A percentile compares a stretch with the other conserved stretches of the same genome.
These are phyloP conservation scores for Apamea crenata DNA, from an alignment of 2,888 invertebrate genomes.

Conservation along the genomic window DNA sequence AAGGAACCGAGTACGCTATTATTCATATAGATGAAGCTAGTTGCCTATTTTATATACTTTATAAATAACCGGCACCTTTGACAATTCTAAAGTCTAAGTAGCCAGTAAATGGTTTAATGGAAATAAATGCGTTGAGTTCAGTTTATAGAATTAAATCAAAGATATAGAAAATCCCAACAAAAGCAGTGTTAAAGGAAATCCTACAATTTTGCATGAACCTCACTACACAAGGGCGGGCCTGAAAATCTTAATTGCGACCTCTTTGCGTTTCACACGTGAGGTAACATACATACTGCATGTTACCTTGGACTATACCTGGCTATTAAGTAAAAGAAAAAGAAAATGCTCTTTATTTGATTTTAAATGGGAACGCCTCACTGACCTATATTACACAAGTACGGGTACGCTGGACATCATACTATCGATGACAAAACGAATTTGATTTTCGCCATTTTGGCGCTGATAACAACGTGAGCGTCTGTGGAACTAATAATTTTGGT, in stretches of 20 bases:
- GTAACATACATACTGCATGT: neutral
- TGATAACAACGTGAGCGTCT: no score
- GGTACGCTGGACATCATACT: no score
- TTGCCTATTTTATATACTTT: neutral
- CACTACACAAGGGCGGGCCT: neutral
- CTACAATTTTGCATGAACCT: neutral
- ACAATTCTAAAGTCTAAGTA: neutral
- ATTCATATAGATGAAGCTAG: no score
- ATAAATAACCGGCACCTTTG: no score
- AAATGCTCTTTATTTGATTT: slow-evolving; percentile 14
- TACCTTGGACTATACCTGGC: neutral
- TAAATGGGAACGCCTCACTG: no score
- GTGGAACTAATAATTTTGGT: no score
- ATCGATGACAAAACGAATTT: no score
- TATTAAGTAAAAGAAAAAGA: slow-evolving; percentile 12
- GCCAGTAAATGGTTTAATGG: neutral
- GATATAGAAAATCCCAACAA: neutral
- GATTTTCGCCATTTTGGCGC: no score
- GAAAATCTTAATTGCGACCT: slow-evolving; percentile 25
- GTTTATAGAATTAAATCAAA: neutral
- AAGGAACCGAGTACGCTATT: no score
- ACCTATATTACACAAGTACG: no score
- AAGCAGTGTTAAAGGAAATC: neutral
- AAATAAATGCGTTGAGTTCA: neutral
- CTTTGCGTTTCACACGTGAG: slow-evolving; percentile 22